Conservation (phyloP, 2,797 vertebrate genomes). For the Percopsis omiscomaycus region DNA sequence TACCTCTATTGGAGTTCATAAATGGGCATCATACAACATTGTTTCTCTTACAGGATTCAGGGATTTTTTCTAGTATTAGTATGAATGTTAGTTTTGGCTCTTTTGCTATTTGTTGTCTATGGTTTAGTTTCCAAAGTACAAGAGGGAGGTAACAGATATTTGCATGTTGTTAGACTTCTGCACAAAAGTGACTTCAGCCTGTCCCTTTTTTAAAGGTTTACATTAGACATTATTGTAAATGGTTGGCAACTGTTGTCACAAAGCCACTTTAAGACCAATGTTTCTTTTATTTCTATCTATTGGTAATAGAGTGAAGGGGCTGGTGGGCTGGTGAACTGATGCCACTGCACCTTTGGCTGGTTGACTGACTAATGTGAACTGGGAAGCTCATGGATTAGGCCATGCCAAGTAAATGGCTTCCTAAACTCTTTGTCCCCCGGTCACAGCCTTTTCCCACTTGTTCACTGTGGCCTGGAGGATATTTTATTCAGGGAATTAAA, state of each 20-base stretch:
- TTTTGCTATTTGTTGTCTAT: too few relatives aligned
- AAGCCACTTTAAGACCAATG: too few relatives aligned
- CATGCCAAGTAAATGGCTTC: constrained; percentile 36
- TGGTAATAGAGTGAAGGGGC: neutral
- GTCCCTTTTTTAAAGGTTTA: constrained; percentile 1
- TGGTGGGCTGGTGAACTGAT: neutral
- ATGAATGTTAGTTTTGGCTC: too few relatives aligned
- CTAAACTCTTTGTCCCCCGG: constrained; percentile 32
- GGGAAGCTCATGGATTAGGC: constrained; percentile 9
- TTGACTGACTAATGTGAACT: constrained; percentile 1
- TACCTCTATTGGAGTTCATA: neutral
- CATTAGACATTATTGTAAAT: neutral
- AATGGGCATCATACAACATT: neutral
- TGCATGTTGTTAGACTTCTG: neutral
- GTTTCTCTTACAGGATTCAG: neutral
- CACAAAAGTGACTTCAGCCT: neutral
- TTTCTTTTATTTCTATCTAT: constrained; percentile 6
- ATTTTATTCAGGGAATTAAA: constrained; percentile 68
- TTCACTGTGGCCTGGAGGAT: constrained; percentile 44
- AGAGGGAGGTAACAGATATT: neutral
- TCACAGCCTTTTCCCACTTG: constrained; percentile 33
- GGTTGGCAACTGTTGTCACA: too few relatives aligned
- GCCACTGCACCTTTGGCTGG: neutral
- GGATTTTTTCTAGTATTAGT: too few relatives aligned
- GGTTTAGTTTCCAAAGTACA: too few relatives aligned